phyloP scores from a whole-genome alignment of 2,113 vertebrate species.

The Burhinus bistriatus region DNA sequence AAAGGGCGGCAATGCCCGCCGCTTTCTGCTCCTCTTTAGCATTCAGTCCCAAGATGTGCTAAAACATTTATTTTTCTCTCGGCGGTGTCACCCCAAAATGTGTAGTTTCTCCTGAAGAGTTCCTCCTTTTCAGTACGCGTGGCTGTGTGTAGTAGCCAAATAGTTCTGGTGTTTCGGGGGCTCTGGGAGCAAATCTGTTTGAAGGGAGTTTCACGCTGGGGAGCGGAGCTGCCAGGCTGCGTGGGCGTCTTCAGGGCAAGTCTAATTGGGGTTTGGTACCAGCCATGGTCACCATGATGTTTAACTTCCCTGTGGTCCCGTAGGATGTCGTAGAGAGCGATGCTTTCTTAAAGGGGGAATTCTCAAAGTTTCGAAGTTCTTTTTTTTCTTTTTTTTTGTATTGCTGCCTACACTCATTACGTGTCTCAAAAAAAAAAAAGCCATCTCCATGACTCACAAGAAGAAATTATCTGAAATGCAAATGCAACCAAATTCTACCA shows the following conservation, averaged over 20 bases:
- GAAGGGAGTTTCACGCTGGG: neutral
- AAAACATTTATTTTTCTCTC: neutral
- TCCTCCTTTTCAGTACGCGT: neutral
- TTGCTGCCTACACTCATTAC: neutral
- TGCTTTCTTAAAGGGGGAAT: neutral
- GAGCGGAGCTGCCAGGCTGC: neutral
- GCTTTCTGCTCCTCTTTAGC: neutral
- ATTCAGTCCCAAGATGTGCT: neutral
- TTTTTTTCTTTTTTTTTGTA: neutral
- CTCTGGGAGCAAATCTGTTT: neutral
- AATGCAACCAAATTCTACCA: neutral
- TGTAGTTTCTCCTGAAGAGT: neutral
- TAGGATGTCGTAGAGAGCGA: neutral
- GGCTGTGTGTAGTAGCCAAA: neutral
- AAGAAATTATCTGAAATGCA: neutral
- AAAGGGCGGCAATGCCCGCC: rapidly evolving
- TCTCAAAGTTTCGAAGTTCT: neutral
- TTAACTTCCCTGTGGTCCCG: neutral
- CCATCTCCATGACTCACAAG: neutral
- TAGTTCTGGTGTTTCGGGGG: neutral
- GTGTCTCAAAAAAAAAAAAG: neutral
- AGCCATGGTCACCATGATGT: neutral
- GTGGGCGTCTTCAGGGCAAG: neutral
- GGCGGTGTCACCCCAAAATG: neutral
- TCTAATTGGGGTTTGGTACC: neutral